phyloP scores from a whole-genome alignment of 2,888 invertebrate species.

The Anagyrus pseudococci region DNA sequence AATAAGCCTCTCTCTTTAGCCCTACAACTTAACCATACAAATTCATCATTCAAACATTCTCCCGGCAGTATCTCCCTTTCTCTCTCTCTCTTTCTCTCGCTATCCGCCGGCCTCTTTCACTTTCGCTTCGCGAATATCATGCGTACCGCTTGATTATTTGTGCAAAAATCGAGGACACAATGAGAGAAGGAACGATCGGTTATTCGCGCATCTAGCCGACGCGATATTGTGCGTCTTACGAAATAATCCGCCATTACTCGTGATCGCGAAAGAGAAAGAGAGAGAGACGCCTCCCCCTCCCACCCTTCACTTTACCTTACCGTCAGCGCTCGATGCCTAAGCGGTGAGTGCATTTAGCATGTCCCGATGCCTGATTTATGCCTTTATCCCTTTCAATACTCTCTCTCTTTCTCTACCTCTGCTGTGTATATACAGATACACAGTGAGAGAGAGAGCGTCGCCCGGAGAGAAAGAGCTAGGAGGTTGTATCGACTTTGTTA shows the following conservation, averaged over 20 bases:
- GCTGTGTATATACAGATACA: neutral
- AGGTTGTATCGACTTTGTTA: neutral
- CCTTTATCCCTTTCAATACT: constrained; percentile 17
- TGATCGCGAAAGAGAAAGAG: too few species aligned
- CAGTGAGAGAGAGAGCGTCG: neutral
- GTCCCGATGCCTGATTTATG: constrained; percentile 30
- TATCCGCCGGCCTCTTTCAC: neutral
- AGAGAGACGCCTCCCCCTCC: too few species aligned
- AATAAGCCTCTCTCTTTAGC: too few species aligned
- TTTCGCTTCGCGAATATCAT: neutral
- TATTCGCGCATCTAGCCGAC: too few species aligned
- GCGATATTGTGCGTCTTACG: constrained; percentile 10
- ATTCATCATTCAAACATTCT: too few species aligned
- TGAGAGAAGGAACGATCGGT: too few species aligned
- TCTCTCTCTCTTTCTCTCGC: too few species aligned
- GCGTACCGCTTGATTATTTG: constrained; percentile 19
- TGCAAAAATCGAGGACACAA: constrained; percentile 15
- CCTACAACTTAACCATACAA: too few species aligned
- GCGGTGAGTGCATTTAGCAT: constrained; percentile 19
- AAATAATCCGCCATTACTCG: too few species aligned
- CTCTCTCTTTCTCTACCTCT: neutral
- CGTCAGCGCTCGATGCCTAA: neutral
- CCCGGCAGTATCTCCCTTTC: neutral
- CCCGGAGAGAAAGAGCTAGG: neutral
- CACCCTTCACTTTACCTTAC: too few species aligned